phyloP scores from a whole-genome alignment of 2,797 vertebrate species.

The Sebastiscus tertius region DNA sequence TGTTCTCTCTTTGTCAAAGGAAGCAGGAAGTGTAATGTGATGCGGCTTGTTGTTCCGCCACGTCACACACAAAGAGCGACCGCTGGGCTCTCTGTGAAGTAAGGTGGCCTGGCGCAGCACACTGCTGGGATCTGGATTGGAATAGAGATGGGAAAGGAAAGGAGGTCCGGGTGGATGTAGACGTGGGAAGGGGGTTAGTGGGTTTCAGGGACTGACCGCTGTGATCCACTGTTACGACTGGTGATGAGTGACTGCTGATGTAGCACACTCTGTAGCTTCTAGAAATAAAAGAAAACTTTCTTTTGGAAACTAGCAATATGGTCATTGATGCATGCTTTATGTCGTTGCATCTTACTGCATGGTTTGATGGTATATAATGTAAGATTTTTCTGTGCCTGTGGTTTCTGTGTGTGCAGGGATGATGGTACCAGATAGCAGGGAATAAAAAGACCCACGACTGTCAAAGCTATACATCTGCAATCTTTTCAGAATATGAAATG shows the following conservation, averaged over 20 bases:
- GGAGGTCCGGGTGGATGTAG: neutral
- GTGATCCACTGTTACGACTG: neutral
- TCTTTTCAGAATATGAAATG: neutral
- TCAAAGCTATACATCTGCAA: neutral
- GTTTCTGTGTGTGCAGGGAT: neutral
- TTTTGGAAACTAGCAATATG: neutral
- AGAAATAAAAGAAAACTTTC: neutral
- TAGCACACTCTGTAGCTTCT: neutral
- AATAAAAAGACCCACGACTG: neutral
- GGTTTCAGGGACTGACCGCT: neutral
- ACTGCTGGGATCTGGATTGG: slow-evolving; percentile 69
- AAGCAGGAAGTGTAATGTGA: slow-evolving; percentile 45
- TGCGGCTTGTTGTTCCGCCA: neutral
- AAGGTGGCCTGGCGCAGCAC: neutral
- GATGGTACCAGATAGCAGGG: neutral
- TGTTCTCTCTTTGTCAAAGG: slow-evolving; percentile 21
- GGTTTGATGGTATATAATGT: neutral
- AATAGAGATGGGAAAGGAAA: slow-evolving; percentile 50
- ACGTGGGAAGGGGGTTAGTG: slow-evolving; percentile 5
- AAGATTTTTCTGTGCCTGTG: neutral
- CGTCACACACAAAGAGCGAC: slow-evolving; percentile 51
- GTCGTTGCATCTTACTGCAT: neutral
- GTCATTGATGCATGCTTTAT: neutral
- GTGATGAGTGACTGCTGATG: neutral
- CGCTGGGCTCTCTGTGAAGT: slow-evolving; percentile 36